Evolutionary conservation across 2,113 vertebrate species (phyloP), one percentile per base, ranked within the genome.

Genomic region (Cyprinus carpio): DNA sequence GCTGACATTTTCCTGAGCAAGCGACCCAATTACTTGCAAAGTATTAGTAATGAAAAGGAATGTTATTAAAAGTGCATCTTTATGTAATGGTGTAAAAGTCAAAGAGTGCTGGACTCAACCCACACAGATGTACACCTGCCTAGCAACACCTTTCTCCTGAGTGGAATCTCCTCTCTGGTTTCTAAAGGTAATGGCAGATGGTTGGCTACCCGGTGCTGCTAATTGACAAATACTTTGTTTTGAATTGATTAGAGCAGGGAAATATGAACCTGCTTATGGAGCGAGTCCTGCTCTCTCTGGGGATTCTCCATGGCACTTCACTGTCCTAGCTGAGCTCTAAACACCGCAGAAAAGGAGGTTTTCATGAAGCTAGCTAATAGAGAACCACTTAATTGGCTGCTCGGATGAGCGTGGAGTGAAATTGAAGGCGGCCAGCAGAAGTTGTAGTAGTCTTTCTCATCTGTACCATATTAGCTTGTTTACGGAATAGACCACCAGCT

Each of bases 191-290:
- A 23, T 78, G 74, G 56, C 27, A 64, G 72, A 46, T 82, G 83
- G 71, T 34, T 67, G 31, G 25, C 40, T 62, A 43, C 56, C 10
- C 29, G 46, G 78, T 12, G 40, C 27, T 15, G 40, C 49, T 82
- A 75, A 87, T 76, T 77, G 78, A 27, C 20, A 80, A 82, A 79
- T 87, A 13, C 16, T 8, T 85, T 71, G 25, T 72, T 43, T 79
- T 82, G 31, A 2, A 74, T 80, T 65, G 69, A 76, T 77, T 69
- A 51, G 27, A 83, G 74, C 72, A 71, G 60, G 64, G 29, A 82
- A 82, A 77, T 85, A 29, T 72, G 80, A 87, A 78, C 62, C 62
- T 78, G 79, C 83, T 85, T 71, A 62, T 81, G 16, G 37, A 46
- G 56, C 9, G 27, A 81, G 82, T 34, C 69, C 74, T 6, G 23